These are phyloP conservation scores for Pseudeuparius sepicola DNA, from an alignment of 2,888 invertebrate genomes.

Conservation along the genomic window DNA sequence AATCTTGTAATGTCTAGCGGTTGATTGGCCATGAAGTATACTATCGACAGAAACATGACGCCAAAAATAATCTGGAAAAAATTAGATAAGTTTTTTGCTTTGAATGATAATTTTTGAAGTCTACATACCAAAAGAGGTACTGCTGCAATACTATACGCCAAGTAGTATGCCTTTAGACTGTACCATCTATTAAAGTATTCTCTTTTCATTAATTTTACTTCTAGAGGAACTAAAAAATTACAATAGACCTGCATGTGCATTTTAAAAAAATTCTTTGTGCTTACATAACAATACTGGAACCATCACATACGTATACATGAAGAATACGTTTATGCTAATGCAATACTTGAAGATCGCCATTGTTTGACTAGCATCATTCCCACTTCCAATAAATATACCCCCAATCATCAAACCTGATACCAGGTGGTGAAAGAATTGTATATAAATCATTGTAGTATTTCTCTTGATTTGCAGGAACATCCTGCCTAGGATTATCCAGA, in stretches of 20 bases:
- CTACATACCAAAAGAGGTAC: slow-evolving; percentile 48
- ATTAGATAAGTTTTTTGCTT: slow-evolving; percentile 1
- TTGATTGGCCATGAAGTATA: slow-evolving; percentile 54
- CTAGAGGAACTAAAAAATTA: slow-evolving; percentile 46
- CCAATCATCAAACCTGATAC: slow-evolving; percentile 46
- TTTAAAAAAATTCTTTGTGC: too few relatives aligned
- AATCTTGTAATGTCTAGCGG: slow-evolving; percentile 54
- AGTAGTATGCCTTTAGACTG: slow-evolving; percentile 52
- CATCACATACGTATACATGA: slow-evolving; percentile 55
- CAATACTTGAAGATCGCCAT: slow-evolving; percentile 53
- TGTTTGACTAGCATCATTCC: slow-evolving; percentile 46
- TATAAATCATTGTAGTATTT: slow-evolving; percentile 43
- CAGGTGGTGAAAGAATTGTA: slow-evolving; percentile 48
- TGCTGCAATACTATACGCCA: slow-evolving; percentile 46
- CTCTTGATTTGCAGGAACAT: slow-evolving; percentile 47
- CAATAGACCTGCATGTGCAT: not conserved
- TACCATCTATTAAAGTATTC: slow-evolving; percentile 62
- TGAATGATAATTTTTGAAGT: not conserved
- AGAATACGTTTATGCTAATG: slow-evolving; percentile 48
- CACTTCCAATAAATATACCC: slow-evolving; percentile 47
- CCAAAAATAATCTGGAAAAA: slow-evolving; percentile 40
- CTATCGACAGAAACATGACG: slow-evolving; percentile 41
- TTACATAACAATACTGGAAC: slow-evolving; percentile 51
- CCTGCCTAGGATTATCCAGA: slow-evolving; percentile 42
- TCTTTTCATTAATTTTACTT: slow-evolving; percentile 47